Evolutionary conservation across 1,140 invertebrate genomes (phyloP).

Genomic region (Euwallacea similis): DNA sequence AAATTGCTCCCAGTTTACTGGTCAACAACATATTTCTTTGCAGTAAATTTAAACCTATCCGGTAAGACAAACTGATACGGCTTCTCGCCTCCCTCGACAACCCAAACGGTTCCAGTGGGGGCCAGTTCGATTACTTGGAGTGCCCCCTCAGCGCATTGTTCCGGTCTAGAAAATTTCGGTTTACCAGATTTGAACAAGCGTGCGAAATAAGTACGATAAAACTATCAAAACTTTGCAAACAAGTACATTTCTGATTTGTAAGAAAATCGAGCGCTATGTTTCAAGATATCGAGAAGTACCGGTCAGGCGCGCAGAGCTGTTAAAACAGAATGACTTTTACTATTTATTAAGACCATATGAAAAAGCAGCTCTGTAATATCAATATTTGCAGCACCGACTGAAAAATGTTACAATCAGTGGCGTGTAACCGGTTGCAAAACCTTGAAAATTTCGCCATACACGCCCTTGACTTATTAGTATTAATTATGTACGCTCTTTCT

Average conservation of each 20-base stretch:
- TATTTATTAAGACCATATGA: too few species aligned
- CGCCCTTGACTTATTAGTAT: too few species aligned
- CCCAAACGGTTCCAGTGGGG: constrained; percentile 39
- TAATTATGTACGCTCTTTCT: too few species aligned
- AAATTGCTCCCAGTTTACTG: background rate
- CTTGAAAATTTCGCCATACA: too few species aligned
- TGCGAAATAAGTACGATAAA: background rate
- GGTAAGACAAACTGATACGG: constrained; percentile 38
- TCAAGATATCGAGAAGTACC: background rate
- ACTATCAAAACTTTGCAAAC: background rate
- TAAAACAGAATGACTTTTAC: too few species aligned
- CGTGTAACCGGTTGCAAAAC: too few species aligned
- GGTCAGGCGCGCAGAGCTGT: too few species aligned
- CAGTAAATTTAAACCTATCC: constrained; percentile 18
- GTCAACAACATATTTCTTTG: constrained; percentile 4
- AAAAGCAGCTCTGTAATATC: too few species aligned
- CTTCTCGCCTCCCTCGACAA: constrained; percentile 39
- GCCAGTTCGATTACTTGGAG: constrained; percentile 37
- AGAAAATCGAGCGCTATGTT: background rate
- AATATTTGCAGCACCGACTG: too few species aligned
- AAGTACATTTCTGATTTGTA: background rate
- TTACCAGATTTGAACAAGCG: background rate
- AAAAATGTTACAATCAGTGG: too few species aligned
- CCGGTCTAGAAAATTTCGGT: constrained; percentile 31
- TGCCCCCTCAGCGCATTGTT: constrained; percentile 31